Evolutionary conservation across 1,140 invertebrate species (phyloP).

Genomic region (Stegodyphus mimosarum): DNA sequence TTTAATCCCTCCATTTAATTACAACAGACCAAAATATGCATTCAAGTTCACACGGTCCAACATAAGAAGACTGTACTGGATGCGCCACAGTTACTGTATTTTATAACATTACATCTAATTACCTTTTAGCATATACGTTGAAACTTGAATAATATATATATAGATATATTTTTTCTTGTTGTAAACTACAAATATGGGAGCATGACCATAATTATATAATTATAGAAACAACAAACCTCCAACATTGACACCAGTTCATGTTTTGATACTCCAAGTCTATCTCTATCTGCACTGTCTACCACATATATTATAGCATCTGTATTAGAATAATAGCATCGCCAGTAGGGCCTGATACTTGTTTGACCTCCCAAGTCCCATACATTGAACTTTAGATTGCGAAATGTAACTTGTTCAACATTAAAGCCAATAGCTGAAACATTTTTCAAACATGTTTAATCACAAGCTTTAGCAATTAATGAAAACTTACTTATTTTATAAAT

Average conservation of each 20-base stretch:
- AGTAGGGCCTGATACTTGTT: slow-evolving; percentile 98
- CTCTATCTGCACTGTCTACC: slow-evolving; percentile 97
- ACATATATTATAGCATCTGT: slow-evolving; percentile 99
- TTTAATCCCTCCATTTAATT: too few species aligned
- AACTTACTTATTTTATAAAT: too few species aligned
- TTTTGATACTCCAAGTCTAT: slow-evolving; percentile 98
- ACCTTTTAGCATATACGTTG: too few species aligned
- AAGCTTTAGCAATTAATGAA: neutral
- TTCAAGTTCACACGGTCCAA: too few species aligned
- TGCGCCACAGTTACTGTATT: too few species aligned
- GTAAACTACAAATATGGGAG: too few species aligned
- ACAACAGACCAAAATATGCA: too few species aligned
- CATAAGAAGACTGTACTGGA: too few species aligned
- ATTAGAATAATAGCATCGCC: slow-evolving; percentile 99
- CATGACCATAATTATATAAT: too few species aligned
- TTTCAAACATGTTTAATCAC: neutral
- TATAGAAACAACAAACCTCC: slow-evolving; percentile 73
- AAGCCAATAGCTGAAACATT: slow-evolving; percentile 82
- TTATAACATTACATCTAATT: too few species aligned
- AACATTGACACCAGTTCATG: slow-evolving; percentile 98
- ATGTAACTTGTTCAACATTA: slow-evolving; percentile 76
- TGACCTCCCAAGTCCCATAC: slow-evolving; percentile 98
- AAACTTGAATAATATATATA: too few species aligned
- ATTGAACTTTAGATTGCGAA: slow-evolving; percentile 60
- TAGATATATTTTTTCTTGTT: too few species aligned